Percentiles rank a stretch among this genome's conserved stretches.
Evolutionary conservation across 2,797 vertebrate genomes (phyloP).

Genomic region (Enteromius paludinosus): DNA sequence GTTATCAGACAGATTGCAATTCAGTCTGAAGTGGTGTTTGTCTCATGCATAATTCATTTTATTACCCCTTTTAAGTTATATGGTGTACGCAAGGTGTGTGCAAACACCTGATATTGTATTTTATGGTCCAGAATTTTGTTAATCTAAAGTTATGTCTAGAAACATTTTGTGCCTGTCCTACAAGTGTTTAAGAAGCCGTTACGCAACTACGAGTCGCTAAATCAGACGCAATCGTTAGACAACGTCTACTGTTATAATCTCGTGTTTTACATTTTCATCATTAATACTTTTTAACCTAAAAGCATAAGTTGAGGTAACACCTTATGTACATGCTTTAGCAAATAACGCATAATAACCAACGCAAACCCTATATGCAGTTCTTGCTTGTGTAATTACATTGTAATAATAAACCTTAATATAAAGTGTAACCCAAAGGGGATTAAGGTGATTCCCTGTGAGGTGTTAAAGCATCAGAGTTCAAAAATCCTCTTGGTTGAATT

Average conservation of each 20-base stretch:
- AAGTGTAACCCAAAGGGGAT: neutral
- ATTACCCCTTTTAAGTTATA: neutral
- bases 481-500: neutral
- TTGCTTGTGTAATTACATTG: neutral
- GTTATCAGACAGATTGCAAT: neutral
- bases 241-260: neutral
- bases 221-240: neutral
- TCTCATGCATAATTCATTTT: neutral
- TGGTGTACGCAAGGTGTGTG: neutral
- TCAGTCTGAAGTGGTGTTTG: neutral
- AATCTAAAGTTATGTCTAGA: neutral
- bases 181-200: neutral
- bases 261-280: neutral
- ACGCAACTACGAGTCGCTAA: neutral
- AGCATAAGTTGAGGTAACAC: neutral
- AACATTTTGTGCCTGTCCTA: neutral
- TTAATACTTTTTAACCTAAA: neutral
- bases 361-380: neutral
- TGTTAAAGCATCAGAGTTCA: neutral
- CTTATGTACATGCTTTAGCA: neutral
- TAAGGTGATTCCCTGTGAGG: neutral
- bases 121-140: neutral
- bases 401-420: neutral
- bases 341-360: neutral
- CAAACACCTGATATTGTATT: neutral